Evolutionary conservation across 1,140 invertebrate species (phyloP).

Genomic region (Vollenhovia emeryi): DNA sequence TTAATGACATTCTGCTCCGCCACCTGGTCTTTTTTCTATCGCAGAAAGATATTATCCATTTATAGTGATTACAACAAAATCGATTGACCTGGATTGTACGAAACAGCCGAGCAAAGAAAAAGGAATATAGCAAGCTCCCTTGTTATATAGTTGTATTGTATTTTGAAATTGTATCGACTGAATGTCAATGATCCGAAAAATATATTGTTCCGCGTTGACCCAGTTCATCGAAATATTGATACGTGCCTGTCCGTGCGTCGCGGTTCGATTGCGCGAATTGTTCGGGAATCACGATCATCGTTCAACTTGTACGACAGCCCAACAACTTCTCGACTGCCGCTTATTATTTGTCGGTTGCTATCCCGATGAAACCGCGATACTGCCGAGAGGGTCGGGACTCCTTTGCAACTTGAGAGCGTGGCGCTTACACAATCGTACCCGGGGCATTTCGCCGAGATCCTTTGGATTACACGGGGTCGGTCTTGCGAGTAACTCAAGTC

Average conservation of each 20-base stretch:
- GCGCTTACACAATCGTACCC: constrained; percentile 39
- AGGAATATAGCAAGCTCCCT: background rate
- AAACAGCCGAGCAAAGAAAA: background rate
- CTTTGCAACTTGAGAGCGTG: constrained; percentile 48
- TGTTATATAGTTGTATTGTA: constrained; percentile 5
- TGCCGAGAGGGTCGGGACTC: constrained; percentile 26
- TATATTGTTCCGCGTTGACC: constrained; percentile 24
- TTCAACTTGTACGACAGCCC: constrained; percentile 1
- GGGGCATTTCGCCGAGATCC: constrained; percentile 53
- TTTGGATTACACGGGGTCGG: constrained; percentile 63
- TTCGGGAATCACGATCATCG: constrained; percentile 20
- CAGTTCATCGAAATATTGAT: constrained; percentile 38
- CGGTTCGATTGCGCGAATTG: background rate
- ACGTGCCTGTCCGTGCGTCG: constrained; percentile 18
- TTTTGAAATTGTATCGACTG: constrained; percentile 35
- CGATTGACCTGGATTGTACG: background rate
- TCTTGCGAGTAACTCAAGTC: constrained; percentile 73
- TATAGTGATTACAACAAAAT: constrained; percentile 13
- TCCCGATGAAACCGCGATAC: constrained; percentile 40
- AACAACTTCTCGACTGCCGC: constrained; percentile 3
- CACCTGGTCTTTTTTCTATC: background rate
- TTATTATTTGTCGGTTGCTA: constrained; percentile 45
- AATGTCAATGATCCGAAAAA: constrained; percentile 32
- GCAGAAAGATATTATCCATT: background rate
- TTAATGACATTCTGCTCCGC: background rate